phyloP scores from a whole-genome alignment of 2,113 vertebrate genomes.

The Neodontobutis hainanensis region DNA sequence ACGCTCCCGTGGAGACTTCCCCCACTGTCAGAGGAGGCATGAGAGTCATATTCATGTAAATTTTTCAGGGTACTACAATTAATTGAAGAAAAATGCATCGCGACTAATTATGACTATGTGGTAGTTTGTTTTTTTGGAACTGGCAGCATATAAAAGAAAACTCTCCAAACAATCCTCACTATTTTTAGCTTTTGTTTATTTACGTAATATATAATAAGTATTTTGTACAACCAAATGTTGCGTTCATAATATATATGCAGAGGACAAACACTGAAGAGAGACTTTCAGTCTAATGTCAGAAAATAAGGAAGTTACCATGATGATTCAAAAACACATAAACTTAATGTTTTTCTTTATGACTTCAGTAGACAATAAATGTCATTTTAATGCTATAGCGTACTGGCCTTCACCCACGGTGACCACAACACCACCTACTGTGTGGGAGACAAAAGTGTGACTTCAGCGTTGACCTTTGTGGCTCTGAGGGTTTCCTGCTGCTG shows the following conservation, averaged over 20 bases:
- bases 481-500: neutral
- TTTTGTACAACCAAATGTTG: no score
- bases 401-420: neutral
- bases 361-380: neutral
- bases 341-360: no score
- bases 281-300: slow-evolving; percentile 29
- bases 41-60: slow-evolving; percentile 14
- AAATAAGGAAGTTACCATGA: slow-evolving; percentile 41
- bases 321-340: slow-evolving; percentile 24
- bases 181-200: no score
- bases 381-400: neutral
- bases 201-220: no score
- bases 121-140: no score
- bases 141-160: no score
- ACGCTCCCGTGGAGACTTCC: slow-evolving; percentile 35
- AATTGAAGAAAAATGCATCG: no score
- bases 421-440: neutral
- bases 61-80: no score
- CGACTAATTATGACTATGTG: no score
- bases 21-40: slow-evolving; percentile 36
- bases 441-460: neutral
- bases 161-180: no score
- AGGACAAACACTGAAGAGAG: slow-evolving; percentile 8
- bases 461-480: neutral
- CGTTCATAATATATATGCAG: neutral